Base-by-base conservation (phyloP, 1,140 invertebrate species). In the Apocrypta bakeri region DNA sequence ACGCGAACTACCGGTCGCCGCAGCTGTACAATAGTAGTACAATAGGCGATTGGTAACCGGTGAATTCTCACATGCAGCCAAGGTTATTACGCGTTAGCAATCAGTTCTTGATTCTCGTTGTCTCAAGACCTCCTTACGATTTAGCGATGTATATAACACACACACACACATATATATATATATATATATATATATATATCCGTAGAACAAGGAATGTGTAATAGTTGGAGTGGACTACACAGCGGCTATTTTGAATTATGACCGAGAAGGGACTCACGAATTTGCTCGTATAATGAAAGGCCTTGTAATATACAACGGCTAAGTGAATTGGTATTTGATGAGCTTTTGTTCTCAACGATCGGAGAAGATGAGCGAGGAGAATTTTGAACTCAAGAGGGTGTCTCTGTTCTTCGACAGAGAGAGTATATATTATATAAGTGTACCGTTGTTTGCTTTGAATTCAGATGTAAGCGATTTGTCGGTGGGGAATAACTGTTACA, bases 21-120 rank as follows among this genome's bases (percentile, higher is more conserved):
- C 42, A 17, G 42, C 42, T 11, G 42, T 29, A 7, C 7, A 12
- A 25, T 37, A 7, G 14, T 24, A 25, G 24, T 31, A 80, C 79
- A 80, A 80, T 80, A 2, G 56, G 24, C 31, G 9, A 31, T 7
- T 31, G 11, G 31, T 42, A 29, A 64, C 12, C 31, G 11, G 24
- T 64, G 31, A 74, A 80, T 80, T 80, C 79, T 80, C 71, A 73
- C 79, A 33, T 64, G 77, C 40, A 11, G 21, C n/a, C 8, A 29
- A 21, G 14, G 56, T 12, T 24, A 24, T 14, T 24, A 14, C 33
- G 24, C 56, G 11, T 1, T 12, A 21, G 64, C 77, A 17, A 69
- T 79, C 77, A 40, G 21, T 79, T 25, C 66, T 71, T 63, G 48
- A 72, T 72, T 72, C 68, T 72, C 66, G 24, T 56, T 68, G 25